These are phyloP conservation scores for Alviniconcha strummeri DNA, from an alignment of 2,888 invertebrate genomes.

Conservation along the genomic window DNA sequence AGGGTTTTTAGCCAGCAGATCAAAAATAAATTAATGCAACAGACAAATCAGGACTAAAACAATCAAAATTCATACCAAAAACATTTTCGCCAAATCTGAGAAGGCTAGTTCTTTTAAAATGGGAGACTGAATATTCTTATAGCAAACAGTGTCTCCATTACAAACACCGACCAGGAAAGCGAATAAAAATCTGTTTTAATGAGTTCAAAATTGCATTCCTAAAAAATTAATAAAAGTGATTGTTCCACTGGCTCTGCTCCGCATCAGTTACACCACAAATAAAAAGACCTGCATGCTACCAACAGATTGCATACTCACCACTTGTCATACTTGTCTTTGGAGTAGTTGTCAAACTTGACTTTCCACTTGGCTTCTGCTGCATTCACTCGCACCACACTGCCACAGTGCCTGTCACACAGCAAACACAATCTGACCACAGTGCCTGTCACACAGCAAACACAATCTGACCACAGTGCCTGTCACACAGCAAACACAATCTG, in stretches of 20 bases:
- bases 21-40: background rate
- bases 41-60: background rate
- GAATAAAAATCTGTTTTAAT: too few species aligned
- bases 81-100: background rate
- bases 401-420: conserved; percentile 57
- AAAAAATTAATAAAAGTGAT: too few species aligned
- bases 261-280: background rate
- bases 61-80: background rate
- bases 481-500: background rate
- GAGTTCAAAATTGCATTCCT: too few species aligned
- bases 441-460: background rate
- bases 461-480: background rate
- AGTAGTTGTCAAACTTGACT: conserved; percentile 69
- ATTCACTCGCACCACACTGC: conserved; percentile 62
- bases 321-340: conserved; percentile 70
- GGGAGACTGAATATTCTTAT: too few species aligned
- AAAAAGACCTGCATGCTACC: background rate
- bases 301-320: conserved; percentile 57
- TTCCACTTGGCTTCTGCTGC: conserved; percentile 62
- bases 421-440: background rate
- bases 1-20: too few species aligned
- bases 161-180: too few species aligned
- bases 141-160: too few species aligned
- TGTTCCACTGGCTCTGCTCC: too few species aligned
- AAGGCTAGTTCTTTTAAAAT: too few species aligned